Conservation (phyloP, 35 echinoderm and acorn worm genomes). For the Lytechinus pictus region DNA sequence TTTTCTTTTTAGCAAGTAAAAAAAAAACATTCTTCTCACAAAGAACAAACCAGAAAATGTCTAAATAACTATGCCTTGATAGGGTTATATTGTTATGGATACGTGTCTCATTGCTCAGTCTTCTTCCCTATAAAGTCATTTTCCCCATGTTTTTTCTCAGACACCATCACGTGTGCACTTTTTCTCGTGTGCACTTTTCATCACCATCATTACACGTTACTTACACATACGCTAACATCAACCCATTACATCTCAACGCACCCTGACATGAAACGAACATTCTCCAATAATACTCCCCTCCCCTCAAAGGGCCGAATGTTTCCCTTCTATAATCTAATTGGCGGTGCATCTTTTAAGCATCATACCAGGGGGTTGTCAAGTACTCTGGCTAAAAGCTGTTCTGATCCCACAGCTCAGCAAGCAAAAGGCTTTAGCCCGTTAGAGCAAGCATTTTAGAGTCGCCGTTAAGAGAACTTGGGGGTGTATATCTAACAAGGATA, state of each 20-base stretch:
- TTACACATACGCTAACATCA: background rate
- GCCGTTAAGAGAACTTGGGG: background rate
- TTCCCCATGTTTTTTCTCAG: background rate
- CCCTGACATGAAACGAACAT: background rate
- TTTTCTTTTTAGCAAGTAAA: too few relatives aligned
- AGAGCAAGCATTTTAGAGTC: background rate
- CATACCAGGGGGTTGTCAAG: background rate
- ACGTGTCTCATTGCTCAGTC: background rate
- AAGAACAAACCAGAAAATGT: too few relatives aligned
- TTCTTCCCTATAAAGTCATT: background rate
- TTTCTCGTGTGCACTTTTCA: background rate
- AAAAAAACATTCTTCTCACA: too few relatives aligned
- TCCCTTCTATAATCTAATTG: slow-evolving; percentile 23
- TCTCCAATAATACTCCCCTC: background rate
- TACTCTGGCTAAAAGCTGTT: background rate
- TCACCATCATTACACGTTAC: background rate
- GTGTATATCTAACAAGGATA: too few relatives aligned
- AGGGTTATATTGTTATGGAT: too few relatives aligned
- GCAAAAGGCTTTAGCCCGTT: background rate
- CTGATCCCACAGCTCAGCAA: background rate
- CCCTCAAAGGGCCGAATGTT: slow-evolving; percentile 8
- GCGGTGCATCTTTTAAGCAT: background rate
- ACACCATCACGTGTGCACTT: background rate
- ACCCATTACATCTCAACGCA: background rate
- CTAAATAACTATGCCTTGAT: too few relatives aligned